phyloP scores from a whole-genome alignment of 2,888 invertebrate species.

The Chrysolina americana region DNA sequence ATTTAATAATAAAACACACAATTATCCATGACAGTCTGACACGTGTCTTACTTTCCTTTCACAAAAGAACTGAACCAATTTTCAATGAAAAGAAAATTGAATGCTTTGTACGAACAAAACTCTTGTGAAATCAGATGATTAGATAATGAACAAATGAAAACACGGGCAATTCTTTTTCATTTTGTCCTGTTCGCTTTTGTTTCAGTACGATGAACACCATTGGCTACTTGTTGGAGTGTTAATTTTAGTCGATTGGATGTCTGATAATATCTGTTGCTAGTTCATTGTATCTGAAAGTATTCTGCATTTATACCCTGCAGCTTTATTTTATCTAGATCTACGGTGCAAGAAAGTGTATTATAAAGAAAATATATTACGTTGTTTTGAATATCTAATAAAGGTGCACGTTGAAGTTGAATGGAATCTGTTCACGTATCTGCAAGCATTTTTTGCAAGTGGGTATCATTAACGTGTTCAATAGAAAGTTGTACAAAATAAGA shows the following conservation, averaged over 20 bases:
- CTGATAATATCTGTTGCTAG: slow-evolving; percentile 18
- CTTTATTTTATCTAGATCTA: slow-evolving; percentile 17
- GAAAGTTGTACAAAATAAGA: neutral
- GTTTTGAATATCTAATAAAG: slow-evolving; percentile 6
- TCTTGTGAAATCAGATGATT: slow-evolving; percentile 18
- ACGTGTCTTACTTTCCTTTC: neutral
- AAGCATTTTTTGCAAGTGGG: neutral
- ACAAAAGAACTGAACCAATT: slow-evolving; percentile 17
- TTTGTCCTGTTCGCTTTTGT: slow-evolving; percentile 14
- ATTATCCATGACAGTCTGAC: neutral
- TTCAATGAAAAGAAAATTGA: slow-evolving; percentile 1
- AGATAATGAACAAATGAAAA: slow-evolving; percentile 9
- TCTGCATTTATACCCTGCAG: slow-evolving; percentile 16
- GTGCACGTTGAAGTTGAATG: neutral
- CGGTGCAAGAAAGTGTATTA: slow-evolving; percentile 8
- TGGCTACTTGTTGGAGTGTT: slow-evolving; percentile 21
- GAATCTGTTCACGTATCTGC: neutral
- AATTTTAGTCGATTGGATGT: slow-evolving; percentile 19
- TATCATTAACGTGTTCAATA: neutral
- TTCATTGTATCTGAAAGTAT: slow-evolving; percentile 31
- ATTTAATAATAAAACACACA: neutral
- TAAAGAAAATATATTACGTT: slow-evolving; percentile 11
- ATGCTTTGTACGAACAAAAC: neutral
- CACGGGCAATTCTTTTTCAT: neutral
- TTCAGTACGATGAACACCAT: neutral